Base-by-base conservation (phyloP, 2,888 invertebrate genomes). In the Sphaerophoria rueppellii region DNA sequence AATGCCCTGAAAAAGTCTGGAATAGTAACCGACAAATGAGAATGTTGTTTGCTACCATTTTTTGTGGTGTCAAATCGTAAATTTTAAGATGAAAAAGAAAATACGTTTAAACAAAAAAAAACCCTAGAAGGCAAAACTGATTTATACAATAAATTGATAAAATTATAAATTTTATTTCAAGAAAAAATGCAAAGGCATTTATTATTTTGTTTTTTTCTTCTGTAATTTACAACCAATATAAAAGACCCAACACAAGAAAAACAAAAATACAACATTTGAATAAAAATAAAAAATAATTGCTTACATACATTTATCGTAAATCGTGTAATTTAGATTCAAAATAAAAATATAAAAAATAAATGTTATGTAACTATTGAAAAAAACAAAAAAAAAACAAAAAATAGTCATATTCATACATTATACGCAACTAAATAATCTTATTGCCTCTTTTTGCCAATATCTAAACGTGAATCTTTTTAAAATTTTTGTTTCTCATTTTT, bases 371-470 rank as follows among this genome's bases (percentile, higher is more conserved):
- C 69, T 73, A 81, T 43, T 24, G 2, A 24, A 24, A 24, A 24
- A 24, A 24, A 24, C 1, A 24, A 24, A 24, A 24, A 24, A 24
- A 24, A 24, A 24, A 24, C 24, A 24, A 24, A 43, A 73, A 85
- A 81, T 77, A 81, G 85, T 77, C 81, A 76, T 83, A 83, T 83
- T 81, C 73, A 83, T 83, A 76, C 73, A 76, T 73, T 65, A 81
- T 81, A 85, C 73, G 81, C 81, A 85, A 85, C 72, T 85, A 76
- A 85, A 85, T 81, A 81, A 81, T 77, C 80, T 81, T 81, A 80
- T 85, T 75, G 85, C 85, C 85, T 81, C 81, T 85, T 85, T 85
- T 85, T 85, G 85, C 81, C 85, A 85, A 85, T 85, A 81, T 81
- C 81, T 85, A 65, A 85, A 81, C 69, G 76, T 81, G 43, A 81